phyloP scores from a whole-genome alignment of 2,888 invertebrate genomes.

The Iselma pallidipennis region DNA sequence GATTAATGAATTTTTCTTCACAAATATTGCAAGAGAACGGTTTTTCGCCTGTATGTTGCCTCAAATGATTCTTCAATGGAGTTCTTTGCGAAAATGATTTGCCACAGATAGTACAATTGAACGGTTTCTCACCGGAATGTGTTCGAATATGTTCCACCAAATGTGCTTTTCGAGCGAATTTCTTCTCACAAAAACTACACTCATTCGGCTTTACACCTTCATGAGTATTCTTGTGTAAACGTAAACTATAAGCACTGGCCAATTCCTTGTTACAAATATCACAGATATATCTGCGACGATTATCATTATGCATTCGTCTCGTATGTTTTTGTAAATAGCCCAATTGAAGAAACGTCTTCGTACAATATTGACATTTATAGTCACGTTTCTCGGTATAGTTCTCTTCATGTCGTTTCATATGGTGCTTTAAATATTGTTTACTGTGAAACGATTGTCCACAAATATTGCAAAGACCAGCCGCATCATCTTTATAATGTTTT shows the following conservation, averaged over 20 bases:
- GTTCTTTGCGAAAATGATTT: slow-evolving; percentile 42
- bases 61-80: slow-evolving; percentile 38
- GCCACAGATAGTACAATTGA: slow-evolving; percentile 35
- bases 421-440: background rate
- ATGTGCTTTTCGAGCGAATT: slow-evolving; percentile 34
- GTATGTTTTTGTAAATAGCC: background rate
- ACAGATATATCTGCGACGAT: background rate
- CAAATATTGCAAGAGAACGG: slow-evolving; percentile 29
- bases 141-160: slow-evolving; percentile 40
- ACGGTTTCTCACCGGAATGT: slow-evolving; percentile 35
- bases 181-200: slow-evolving; percentile 39
- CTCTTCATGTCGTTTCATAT: background rate
- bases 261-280: slow-evolving; percentile 10
- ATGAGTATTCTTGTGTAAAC: slow-evolving; percentile 1
- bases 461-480: background rate
- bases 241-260: slow-evolving; percentile 41
- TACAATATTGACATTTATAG: background rate
- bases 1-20: slow-evolving; percentile 26
- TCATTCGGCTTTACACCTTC: slow-evolving; percentile 54
- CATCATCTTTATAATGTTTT: background rate
- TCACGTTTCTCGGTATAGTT: background rate
- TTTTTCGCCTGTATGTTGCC: slow-evolving; percentile 31
- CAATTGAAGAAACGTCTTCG: background rate
- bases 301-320: background rate
- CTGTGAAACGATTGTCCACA: slow-evolving; percentile 5